Evolutionary conservation across 1,140 invertebrate genomes (phyloP).

Genomic region (Nasonia vitripennis): DNA sequence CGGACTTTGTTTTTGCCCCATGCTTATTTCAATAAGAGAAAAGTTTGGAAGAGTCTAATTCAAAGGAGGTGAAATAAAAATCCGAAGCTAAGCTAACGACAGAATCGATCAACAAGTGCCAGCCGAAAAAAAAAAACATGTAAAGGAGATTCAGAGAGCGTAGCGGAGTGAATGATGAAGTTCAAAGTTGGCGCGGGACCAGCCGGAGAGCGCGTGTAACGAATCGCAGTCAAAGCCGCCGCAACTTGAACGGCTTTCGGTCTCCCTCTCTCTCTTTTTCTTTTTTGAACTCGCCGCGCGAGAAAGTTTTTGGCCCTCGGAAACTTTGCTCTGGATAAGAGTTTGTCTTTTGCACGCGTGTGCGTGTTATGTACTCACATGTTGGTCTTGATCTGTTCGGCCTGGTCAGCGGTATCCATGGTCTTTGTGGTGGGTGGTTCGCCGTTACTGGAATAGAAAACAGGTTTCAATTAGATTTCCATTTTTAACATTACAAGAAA

Average conservation of each 20-base stretch:
- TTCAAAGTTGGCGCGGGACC: slow-evolving; percentile 24
- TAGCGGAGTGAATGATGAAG: slow-evolving; percentile 25
- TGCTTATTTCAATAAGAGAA: no score
- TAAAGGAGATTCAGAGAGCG: neutral
- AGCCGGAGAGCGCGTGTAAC: neutral
- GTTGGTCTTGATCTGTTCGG: slow-evolving; percentile 90
- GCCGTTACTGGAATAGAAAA: slow-evolving; percentile 87
- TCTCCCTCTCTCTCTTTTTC: slow-evolving; percentile 33
- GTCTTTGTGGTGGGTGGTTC: slow-evolving; percentile 90
- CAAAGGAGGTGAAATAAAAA: neutral
- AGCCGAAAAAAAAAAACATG: neutral
- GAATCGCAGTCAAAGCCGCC: slow-evolving; percentile 16
- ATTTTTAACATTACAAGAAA: neutral
- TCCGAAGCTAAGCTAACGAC: neutral
- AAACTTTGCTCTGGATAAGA: neutral
- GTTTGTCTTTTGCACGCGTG: no score
- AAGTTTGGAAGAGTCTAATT: no score
- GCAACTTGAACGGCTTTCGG: slow-evolving; percentile 37
- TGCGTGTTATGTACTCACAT: slow-evolving; percentile 80
- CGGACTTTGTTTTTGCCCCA: neutral
- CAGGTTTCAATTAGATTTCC: neutral
- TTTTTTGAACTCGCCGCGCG: no score
- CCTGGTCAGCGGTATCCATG: slow-evolving; percentile 93
- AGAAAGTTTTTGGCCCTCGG: neutral
- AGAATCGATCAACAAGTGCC: neutral